Conservation (phyloP, 2,113 vertebrate species). For the Oryzias woworae region DNA sequence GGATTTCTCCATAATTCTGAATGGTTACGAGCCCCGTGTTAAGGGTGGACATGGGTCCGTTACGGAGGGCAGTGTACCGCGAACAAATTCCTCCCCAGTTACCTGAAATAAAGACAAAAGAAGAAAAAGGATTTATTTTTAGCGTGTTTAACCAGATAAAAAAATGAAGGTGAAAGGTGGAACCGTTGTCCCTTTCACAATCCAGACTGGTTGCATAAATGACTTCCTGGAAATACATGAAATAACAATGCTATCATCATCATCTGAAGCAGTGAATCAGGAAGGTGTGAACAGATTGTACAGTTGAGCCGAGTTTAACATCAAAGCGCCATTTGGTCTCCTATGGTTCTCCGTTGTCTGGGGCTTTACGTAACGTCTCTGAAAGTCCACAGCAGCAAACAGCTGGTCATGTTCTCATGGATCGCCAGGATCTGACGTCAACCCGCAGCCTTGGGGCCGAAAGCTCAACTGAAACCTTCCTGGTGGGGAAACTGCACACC, state of each 20-base stretch:
- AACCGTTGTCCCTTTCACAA: background rate
- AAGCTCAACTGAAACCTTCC: too few species aligned
- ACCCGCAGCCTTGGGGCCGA: too few species aligned
- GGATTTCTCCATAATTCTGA: conserved; percentile 79
- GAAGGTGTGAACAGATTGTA: conserved; percentile 3
- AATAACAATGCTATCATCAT: conserved; percentile 39
- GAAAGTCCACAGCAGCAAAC: conserved; percentile 37
- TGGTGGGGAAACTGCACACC: too few species aligned
- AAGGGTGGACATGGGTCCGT: conserved; percentile 37
- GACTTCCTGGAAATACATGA: conserved; percentile 39
- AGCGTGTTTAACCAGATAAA: background rate
- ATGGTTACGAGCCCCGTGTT: conserved; percentile 83
- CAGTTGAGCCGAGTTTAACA: conserved; percentile 17
- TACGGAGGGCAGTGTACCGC: conserved; percentile 27
- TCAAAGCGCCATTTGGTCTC: conserved; percentile 20
- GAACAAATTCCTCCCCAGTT: conserved; percentile 83
- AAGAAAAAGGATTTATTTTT: background rate
- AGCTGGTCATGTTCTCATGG: conserved; percentile 55
- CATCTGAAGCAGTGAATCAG: background rate
- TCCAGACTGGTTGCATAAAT: conserved; percentile 32
- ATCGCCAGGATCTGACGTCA: conserved; percentile 33
- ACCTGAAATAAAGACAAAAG: conserved; percentile 56
- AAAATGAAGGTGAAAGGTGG: background rate
- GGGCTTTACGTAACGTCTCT: conserved; percentile 38
- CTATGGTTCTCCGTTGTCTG: background rate